These are phyloP conservation scores for Paradisaea rubra DNA, from an alignment of 2,113 vertebrate genomes.

Conservation along the genomic window DNA sequence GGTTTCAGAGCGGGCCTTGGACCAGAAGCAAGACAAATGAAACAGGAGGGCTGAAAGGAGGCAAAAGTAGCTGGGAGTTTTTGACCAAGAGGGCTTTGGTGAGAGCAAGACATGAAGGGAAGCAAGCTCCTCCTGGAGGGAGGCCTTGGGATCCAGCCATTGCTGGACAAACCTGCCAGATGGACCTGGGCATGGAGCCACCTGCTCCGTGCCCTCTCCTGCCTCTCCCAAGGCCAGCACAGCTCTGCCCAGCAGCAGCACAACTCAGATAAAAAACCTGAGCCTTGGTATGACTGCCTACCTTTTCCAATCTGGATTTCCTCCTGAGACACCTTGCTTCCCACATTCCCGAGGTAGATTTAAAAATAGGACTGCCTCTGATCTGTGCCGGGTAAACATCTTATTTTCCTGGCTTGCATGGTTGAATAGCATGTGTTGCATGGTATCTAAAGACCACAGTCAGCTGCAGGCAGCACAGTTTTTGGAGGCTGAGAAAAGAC, in stretches of 20 bases:
- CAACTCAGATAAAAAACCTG: neutral
- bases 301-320: neutral
- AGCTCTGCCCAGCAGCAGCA: neutral
- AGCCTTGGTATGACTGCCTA: neutral
- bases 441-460: neutral
- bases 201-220: neutral
- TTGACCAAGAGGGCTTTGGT: neutral
- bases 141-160: neutral
- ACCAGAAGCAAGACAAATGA: neutral
- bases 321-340: neutral
- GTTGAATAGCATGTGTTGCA: neutral
- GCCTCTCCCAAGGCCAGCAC: neutral
- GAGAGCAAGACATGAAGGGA: neutral
- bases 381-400: neutral
- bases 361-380: neutral
- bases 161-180: rapidly evolving
- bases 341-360: neutral
- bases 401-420: neutral
- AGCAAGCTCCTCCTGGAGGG: neutral
- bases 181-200: neutral
- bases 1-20: neutral
- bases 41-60: neutral
- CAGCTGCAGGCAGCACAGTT: neutral
- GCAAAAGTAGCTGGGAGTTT: neutral
- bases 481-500: neutral